Evolutionary conservation across 2,888 invertebrate genomes (phyloP).

Genomic region (Cephus sareptanus): DNA sequence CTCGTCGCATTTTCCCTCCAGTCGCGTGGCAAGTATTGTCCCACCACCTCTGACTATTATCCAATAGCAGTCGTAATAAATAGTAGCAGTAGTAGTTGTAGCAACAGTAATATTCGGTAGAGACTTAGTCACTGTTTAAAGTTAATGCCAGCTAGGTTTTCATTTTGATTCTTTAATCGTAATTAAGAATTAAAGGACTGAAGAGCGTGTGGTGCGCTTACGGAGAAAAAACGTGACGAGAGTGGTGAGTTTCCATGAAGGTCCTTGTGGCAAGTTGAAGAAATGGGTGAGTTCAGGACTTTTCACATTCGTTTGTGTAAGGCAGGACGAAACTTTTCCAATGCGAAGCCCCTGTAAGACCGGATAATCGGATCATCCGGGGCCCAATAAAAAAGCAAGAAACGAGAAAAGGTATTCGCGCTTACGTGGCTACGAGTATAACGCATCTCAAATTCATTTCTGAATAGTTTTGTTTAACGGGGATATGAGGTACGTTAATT

Average conservation of each 20-base stretch:
- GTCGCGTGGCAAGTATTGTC: conserved; percentile 12
- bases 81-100: background rate
- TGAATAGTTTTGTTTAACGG: conserved; percentile 4
- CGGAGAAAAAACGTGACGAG: background rate
- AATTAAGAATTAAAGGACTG: background rate
- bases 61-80: background rate
- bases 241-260: background rate
- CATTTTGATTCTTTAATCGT: background rate
- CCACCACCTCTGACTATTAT: background rate
- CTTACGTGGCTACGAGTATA: conserved; percentile 10
- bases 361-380: conserved; percentile 56
- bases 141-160: background rate
- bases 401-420: conserved; percentile 24
- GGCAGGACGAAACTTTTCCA: conserved; percentile 52
- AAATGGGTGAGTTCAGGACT: background rate
- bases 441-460: conserved; percentile 8
- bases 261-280: too few relatives aligned
- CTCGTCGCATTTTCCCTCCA: conserved; percentile 21
- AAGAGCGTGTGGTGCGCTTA: background rate
- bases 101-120: background rate
- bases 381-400: conserved; percentile 36
- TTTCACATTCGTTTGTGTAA: background rate
- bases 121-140: background rate
- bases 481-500: background rate
- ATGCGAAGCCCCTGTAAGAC: conserved; percentile 46